Conservation (phyloP, 23 tunicate genomes). For the Halocynthia roretzi region DNA sequence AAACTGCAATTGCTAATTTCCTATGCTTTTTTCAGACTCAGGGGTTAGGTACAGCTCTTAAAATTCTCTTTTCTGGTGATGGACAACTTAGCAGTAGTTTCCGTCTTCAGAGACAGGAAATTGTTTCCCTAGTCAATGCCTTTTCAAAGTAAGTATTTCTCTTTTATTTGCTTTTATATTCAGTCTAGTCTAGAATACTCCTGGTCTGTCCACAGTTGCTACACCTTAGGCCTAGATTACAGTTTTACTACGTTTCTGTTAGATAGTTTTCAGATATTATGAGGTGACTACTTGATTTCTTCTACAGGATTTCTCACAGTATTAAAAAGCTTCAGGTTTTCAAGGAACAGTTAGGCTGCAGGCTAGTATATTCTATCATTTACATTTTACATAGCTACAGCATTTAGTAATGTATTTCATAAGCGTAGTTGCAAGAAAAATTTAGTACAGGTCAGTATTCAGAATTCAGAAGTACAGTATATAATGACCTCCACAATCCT, state of each 20-base stretch:
- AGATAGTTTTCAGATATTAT: background rate
- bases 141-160: conserved; percentile 78
- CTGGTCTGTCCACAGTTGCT: background rate
- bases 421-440: background rate
- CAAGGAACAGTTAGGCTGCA: conserved; percentile 20
- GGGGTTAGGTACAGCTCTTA: conserved; percentile 93
- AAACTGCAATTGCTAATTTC: background rate
- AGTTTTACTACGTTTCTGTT: background rate
- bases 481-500: too few relatives aligned
- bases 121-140: conserved; percentile 70
- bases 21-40: conserved; percentile 44
- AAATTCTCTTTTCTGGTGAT: conserved; percentile 55
- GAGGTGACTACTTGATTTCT: conserved; percentile 3
- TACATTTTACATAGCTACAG: background rate
- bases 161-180: too few relatives aligned
- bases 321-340: conserved; percentile 30
- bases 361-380: too few relatives aligned
- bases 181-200: too few relatives aligned
- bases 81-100: conserved; percentile 20
- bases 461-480: too few relatives aligned
- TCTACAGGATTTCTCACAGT: conserved; percentile 40
- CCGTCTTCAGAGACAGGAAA: conserved; percentile 59
- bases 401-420: background rate
- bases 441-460: too few relatives aligned
- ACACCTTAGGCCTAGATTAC: background rate